These are phyloP conservation scores for Maniola jurtina DNA, from an alignment of 1,140 invertebrate species.

Conservation along the genomic window DNA sequence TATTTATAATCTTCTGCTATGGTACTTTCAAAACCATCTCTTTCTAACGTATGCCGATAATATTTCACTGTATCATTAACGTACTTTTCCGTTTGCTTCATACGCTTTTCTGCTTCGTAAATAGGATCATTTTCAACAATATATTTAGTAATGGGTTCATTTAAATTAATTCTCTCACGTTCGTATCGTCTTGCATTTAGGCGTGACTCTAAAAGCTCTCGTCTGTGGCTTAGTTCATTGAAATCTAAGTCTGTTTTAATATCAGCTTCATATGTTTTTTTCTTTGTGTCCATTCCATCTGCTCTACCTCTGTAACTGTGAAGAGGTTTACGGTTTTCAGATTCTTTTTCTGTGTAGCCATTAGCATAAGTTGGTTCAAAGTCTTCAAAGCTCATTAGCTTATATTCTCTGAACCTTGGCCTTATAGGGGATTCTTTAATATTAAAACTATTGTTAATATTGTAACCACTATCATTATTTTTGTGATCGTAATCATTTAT, in stretches of 20 bases:
- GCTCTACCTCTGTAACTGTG: slow-evolving; percentile 81
- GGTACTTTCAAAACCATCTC: slow-evolving; percentile 66
- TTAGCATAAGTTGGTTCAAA: slow-evolving; percentile 74
- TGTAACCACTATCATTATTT: slow-evolving; percentile 50
- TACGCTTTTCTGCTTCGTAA: slow-evolving; percentile 76
- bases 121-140: slow-evolving; percentile 70
- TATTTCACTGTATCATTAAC: slow-evolving; percentile 79
- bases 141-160: slow-evolving; percentile 66
- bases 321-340: slow-evolving; percentile 60
- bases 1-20: slow-evolving; percentile 68
- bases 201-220: slow-evolving; percentile 86
- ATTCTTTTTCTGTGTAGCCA: slow-evolving; percentile 54
- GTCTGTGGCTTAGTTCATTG: slow-evolving; percentile 83
- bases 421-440: slow-evolving; percentile 72
- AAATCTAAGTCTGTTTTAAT: slow-evolving; percentile 69
- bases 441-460: slow-evolving; percentile 55
- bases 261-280: slow-evolving; percentile 76
- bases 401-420: slow-evolving; percentile 71
- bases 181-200: slow-evolving; percentile 81
- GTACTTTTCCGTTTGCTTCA: slow-evolving; percentile 76
- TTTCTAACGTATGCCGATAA: slow-evolving; percentile 68
- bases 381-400: slow-evolving; percentile 69
- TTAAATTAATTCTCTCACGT: slow-evolving; percentile 59
- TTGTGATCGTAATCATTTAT: slow-evolving; percentile 64
- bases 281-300: slow-evolving; percentile 83